phyloP scores from a whole-genome alignment of 2,888 invertebrate genomes.

The Andricus curvator region DNA sequence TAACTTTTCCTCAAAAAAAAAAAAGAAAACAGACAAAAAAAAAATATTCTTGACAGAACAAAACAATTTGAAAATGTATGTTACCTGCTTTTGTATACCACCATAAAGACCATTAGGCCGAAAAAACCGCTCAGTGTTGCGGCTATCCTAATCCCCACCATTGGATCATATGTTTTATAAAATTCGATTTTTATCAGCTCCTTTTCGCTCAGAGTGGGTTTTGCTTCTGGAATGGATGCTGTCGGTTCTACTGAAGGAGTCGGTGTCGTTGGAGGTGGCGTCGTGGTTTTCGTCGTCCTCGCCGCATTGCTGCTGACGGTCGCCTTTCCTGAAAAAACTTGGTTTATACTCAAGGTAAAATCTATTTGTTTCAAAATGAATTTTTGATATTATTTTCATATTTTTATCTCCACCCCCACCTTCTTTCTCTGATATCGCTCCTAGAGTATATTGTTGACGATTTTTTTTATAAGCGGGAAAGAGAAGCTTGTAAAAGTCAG shows the following conservation, averaged over 20 bases:
- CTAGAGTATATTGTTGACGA: neutral
- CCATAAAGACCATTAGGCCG: constrained; percentile 93
- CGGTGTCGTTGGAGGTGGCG: constrained; percentile 73
- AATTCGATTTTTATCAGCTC: constrained; percentile 89
- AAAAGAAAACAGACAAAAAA: too few relatives aligned
- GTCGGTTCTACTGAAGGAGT: constrained; percentile 79
- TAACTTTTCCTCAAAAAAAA: too few relatives aligned
- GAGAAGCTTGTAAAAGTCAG: neutral
- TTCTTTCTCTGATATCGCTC: too few relatives aligned
- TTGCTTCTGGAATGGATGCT: constrained; percentile 77
- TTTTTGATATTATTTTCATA: too few relatives aligned
- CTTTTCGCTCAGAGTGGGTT: constrained; percentile 80
- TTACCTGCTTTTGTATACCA: constrained; percentile 90
- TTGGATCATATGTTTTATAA: constrained; percentile 94
- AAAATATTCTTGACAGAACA: too few relatives aligned
- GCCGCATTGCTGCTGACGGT: constrained; percentile 72
- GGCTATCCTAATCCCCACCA: constrained; percentile 95
- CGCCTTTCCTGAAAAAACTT: constrained; percentile 69
- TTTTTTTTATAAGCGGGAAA: neutral
- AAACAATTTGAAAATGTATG: neutral
- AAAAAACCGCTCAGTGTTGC: constrained; percentile 95
- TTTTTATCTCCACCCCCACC: too few relatives aligned
- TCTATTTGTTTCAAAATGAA: neutral
- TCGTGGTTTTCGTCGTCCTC: constrained; percentile 69
- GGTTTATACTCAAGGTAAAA: neutral